These are phyloP conservation scores for Gyps fulvus DNA, from an alignment of 2,113 vertebrate species.

Conservation along the genomic window DNA sequence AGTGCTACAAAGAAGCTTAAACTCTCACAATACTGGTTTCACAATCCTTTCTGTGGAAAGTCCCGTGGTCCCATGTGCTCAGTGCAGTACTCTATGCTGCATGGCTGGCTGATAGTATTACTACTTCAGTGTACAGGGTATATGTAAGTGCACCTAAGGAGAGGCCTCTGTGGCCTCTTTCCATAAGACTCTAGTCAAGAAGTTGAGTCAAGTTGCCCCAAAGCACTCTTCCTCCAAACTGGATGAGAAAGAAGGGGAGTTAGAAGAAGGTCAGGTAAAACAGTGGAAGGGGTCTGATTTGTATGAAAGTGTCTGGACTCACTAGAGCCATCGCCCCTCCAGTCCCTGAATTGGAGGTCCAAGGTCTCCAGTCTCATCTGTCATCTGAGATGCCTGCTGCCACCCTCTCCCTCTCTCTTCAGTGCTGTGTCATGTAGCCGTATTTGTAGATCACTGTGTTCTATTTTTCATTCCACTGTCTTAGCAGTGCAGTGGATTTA, in stretches of 20 bases:
- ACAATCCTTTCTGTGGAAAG: background rate
- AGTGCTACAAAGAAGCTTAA: background rate
- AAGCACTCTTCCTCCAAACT: background rate
- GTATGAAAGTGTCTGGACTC: background rate
- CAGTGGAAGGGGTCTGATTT: background rate
- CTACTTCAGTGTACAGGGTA: background rate
- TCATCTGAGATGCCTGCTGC: background rate
- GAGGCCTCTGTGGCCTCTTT: background rate
- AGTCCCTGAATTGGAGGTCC: background rate
- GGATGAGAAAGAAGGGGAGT: background rate
- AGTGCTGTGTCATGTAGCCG: background rate
- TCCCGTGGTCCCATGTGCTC: background rate
- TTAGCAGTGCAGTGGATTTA: background rate
- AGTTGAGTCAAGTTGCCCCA: background rate
- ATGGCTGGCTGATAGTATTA: background rate
- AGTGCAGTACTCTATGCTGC: rapidly evolving
- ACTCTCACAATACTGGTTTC: background rate
- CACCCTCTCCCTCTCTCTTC: background rate
- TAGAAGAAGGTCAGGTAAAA: background rate
- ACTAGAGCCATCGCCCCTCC: background rate
- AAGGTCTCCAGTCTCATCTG: background rate
- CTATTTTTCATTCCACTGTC: background rate
- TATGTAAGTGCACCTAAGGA: background rate
- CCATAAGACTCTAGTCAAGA: background rate
- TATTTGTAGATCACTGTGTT: background rate